Base-by-base conservation (phyloP, 2,888 invertebrate species). In the Troilus luridus region DNA sequence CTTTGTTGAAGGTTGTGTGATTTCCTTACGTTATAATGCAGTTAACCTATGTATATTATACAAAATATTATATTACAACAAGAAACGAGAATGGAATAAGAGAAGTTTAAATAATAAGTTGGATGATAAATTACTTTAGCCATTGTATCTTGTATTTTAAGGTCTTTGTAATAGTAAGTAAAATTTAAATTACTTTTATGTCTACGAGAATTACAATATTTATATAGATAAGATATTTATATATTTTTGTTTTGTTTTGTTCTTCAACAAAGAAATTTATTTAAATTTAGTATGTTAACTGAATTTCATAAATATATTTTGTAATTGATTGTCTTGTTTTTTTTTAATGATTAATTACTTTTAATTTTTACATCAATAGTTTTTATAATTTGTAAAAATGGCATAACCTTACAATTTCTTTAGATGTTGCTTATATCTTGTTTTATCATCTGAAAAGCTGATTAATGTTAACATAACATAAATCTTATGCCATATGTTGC, bases 251-350 rank as follows among this genome's bases (percentile, higher is more conserved):
- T 85, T 58, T 85, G 54, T 77, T 77, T 41, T 77, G 67, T 77
- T 77, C 41, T 8, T 17, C 72, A 77, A 85, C 21, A n/a, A 85
- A 85, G 27, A 85, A 56, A 56, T 85, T 56, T 85, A 85, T 85
- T 85, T 85, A 56, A 85, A 85, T 85, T 58, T 85, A 85, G 85
- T n/a, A 85, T 85, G 85, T 85, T 85, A 8, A 85, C 56, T n/a
- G 85, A 85, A 7, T 85, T 85, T 85, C 85, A 85, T 8, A 85
- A 85, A 85, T 85, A 85, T 85, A 85, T 85, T 85, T 85, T 85
- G 56, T 85, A 85, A 85, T 85, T 54, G 85, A 54, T 67, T 24
- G 19, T 41, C 41, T 54, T 85, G 85, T 85, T 54, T 54, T 81
- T 2, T 56, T 56, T 56, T 54, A 7, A 11, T 54, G 7, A 3